These are phyloP conservation scores for Arothron firmamentum DNA, from an alignment of 2,113 vertebrate species.

Conservation along the genomic window DNA sequence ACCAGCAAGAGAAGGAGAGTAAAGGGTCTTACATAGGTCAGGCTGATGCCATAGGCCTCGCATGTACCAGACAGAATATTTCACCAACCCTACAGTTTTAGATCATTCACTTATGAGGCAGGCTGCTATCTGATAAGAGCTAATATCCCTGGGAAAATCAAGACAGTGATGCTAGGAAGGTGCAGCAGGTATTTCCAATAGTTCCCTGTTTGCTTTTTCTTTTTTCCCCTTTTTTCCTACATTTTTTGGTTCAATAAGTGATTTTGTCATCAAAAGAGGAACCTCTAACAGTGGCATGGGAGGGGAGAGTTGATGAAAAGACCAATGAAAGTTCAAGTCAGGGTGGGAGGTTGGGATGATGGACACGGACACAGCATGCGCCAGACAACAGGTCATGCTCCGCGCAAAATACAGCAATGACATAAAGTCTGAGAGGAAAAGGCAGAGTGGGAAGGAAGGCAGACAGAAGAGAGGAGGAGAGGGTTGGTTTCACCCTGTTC, in stretches of 20 bases:
- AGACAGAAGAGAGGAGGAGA: conserved; percentile 40
- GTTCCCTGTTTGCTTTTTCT: conserved; percentile 50
- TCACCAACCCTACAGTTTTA: conserved; percentile 74
- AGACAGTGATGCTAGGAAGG: conserved; percentile 76
- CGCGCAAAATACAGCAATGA: conserved; percentile 79
- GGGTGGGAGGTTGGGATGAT: conserved; percentile 66
- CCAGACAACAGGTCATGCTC: conserved; percentile 86
- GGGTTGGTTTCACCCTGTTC: conserved; percentile 45
- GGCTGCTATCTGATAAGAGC: conserved; percentile 59
- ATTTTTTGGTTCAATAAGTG: conserved; percentile 38
- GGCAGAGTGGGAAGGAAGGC: conserved; percentile 35
- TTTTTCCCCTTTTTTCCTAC: conserved; percentile 34
- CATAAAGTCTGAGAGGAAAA: conserved; percentile 45
- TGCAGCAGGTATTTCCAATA: conserved; percentile 71
- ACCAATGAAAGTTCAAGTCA: conserved; percentile 74
- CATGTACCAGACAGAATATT: conserved; percentile 77
- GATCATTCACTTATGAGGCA: conserved; percentile 72
- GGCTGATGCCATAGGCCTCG: conserved; percentile 79
- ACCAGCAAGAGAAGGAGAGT: conserved; percentile 59
- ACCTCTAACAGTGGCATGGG: conserved; percentile 81
- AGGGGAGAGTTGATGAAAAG: conserved; percentile 78
- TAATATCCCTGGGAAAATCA: conserved; percentile 74
- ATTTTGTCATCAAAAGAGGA: conserved; percentile 81
- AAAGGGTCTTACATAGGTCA: conserved; percentile 81
- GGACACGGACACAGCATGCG: conserved; percentile 85